Evolutionary conservation across 2,888 invertebrate species (phyloP).

Genomic region (Meandrusa payeni): DNA sequence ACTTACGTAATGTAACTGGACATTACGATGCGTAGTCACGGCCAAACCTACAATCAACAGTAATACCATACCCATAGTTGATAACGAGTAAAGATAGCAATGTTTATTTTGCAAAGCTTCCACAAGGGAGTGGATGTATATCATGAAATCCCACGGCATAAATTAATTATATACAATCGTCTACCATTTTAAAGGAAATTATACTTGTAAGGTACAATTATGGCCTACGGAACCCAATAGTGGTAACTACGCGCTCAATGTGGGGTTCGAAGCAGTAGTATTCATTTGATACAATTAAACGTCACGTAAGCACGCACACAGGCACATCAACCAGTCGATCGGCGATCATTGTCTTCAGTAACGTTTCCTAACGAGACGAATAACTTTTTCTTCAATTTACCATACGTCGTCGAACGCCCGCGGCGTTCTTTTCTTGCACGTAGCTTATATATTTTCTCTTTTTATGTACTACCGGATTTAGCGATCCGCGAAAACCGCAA

Average conservation of each 20-base stretch:
- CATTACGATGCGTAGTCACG: not conserved
- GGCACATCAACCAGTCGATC: conserved; percentile 70
- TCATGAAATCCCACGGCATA: too few species aligned
- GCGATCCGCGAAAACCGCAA: conserved; percentile 62
- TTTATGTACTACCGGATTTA: conserved; percentile 32
- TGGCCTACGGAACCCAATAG: conserved; percentile 49
- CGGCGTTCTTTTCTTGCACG: conserved; percentile 27
- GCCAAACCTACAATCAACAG: conserved; percentile 1
- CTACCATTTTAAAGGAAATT: conserved; percentile 58
- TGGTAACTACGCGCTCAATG: conserved; percentile 47
- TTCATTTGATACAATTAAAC: conserved; percentile 72
- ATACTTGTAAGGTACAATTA: conserved; percentile 67
- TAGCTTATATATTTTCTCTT: conserved; percentile 11
- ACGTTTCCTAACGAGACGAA: conserved; percentile 65
- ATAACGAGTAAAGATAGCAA: conserved; percentile 4
- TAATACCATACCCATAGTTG: conserved; percentile 4
- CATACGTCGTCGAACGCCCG: conserved; percentile 59
- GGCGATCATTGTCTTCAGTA: conserved; percentile 71
- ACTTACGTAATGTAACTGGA: too few species aligned
- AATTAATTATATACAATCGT: too few species aligned
- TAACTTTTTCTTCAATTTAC: conserved; percentile 63
- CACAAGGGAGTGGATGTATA: too few species aligned
- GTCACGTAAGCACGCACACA: conserved; percentile 60
- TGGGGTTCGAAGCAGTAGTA: conserved; percentile 61
- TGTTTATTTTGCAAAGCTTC: conserved; percentile 31